Evolutionary conservation across 2,888 invertebrate species (phyloP), one percentile per base, ranked within the genome.

Genomic region (Bombylius discolor): DNA sequence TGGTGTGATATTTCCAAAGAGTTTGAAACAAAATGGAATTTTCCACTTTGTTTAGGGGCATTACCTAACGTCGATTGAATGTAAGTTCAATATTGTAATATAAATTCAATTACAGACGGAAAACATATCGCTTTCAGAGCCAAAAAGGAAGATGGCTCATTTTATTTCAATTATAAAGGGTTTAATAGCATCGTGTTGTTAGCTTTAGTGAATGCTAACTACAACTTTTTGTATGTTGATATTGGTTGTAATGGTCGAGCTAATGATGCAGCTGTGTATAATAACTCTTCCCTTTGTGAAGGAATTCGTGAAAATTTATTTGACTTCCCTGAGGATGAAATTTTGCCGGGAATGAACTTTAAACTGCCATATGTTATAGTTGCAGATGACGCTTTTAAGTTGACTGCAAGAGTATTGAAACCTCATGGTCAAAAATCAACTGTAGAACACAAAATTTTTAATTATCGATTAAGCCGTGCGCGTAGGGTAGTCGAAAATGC

Each of bases 21-120:
- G 56, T 66, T 66, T 65, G 60, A 52, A 58, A 61, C 61, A 58
- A 60, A 62, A 60, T 66, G 66, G 64, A 62, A 66, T 61, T 67
- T 67, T 62, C 64, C 64, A 64, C 57, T 63, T 3, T 48, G 48
- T 48, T 23, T 59, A 56, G 66, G 65, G 51, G 64, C 66, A 58
- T 63, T 66, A 57, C 14, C 14, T 48, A 34, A 34, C 34, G 7
- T 6, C 7, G 5, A 34, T 49, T n/a, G 5, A 49, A 49, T 33
- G 7, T n/a, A n/a, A n/a, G n/a, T n/a, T n/a, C n/a, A n/a, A n/a
- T 36, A 49, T 32, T n/a, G n/a, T 42, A 12, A 23, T 23, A 34
- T 54, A 14, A 51, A 54, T 39, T 48, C 54, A 47, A 36, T 34
- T 34, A 34, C 7, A 34, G 34, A 34, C 7, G 34, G 34, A 34